phyloP scores from a whole-genome alignment of 2,113 vertebrate genomes.

The Pseudopodoces humilis region DNA sequence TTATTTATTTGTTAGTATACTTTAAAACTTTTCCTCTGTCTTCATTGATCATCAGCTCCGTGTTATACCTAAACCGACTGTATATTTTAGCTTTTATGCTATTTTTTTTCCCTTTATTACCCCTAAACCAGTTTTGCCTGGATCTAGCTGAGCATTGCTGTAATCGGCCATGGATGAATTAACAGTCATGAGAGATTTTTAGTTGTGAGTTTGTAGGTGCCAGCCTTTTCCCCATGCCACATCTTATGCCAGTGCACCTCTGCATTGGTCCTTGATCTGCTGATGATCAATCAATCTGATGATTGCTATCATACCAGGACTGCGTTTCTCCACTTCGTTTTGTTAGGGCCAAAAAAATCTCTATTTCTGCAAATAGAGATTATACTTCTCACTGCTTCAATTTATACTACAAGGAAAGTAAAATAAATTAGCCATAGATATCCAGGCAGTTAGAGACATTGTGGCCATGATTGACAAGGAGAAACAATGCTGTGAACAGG shows the following conservation, averaged over 20 bases:
- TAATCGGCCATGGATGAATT: neutral
- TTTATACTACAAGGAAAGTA: neutral
- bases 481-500: neutral
- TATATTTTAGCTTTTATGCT: neutral
- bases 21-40: neutral
- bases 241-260: fast-evolving
- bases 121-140: neutral
- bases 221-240: neutral
- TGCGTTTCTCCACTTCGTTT: neutral
- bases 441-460: neutral
- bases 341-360: neutral
- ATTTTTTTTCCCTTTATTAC: neutral
- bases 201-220: neutral
- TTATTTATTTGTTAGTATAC: neutral
- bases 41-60: neutral
- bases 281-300: too few species aligned
- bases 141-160: neutral
- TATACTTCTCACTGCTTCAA: neutral
- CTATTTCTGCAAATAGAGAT: neutral
- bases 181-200: neutral
- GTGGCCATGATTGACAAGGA: neutral
- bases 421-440: neutral
- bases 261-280: neutral
- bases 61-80: neutral
- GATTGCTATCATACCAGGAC: neutral